phyloP scores from a whole-genome alignment of 2,113 vertebrate genomes.

The Eulacestoma nigropectus region DNA sequence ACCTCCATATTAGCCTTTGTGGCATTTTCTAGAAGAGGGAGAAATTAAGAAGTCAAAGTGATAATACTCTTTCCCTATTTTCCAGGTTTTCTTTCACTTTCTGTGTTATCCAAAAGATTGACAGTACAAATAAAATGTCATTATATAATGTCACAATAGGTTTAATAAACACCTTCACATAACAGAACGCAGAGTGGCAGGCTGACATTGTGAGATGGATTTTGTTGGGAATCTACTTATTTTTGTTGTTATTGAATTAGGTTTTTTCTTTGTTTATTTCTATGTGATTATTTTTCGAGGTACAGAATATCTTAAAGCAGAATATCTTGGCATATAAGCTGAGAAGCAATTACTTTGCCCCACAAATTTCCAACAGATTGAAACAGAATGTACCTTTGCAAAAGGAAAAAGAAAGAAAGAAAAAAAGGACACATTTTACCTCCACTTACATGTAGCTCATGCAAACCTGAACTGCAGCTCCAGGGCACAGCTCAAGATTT shows the following conservation, averaged over 20 bases:
- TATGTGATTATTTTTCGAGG: neutral
- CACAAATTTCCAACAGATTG: slow-evolving; percentile 13
- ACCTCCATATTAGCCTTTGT: neutral
- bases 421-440: slow-evolving; percentile 6
- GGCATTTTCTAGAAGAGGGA: neutral
- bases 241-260: neutral
- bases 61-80: neutral
- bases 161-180: neutral
- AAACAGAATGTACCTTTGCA: neutral
- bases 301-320: neutral
- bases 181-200: neutral
- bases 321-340: neutral
- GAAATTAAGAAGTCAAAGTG: neutral
- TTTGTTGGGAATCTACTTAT: neutral
- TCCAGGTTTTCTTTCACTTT: neutral
- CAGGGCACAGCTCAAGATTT: slow-evolving; percentile 64
- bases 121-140: neutral
- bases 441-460: slow-evolving; percentile 21
- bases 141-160: neutral
- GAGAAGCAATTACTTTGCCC: slow-evolving; percentile 34
- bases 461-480: slow-evolving; percentile 61
- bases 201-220: neutral
- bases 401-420: neutral
- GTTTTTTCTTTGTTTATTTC: neutral
- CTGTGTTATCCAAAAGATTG: neutral